A percentile compares a stretch with the other conserved stretches of the same genome.
These are phyloP conservation scores for Uloborus diversus DNA, from an alignment of 1,140 invertebrate genomes.

Conservation along the genomic window DNA sequence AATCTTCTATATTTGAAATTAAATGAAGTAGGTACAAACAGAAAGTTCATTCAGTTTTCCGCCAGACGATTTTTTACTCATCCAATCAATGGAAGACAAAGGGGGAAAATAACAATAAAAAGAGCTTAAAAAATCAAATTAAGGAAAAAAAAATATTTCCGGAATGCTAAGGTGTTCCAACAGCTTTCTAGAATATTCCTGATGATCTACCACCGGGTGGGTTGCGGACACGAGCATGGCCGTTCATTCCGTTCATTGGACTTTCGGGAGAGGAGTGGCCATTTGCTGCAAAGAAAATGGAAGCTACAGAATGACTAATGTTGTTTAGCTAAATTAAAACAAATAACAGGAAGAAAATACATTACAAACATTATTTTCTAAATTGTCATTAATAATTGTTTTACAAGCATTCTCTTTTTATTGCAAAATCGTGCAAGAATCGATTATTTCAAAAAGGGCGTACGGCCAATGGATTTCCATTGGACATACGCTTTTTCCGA, in stretches of 20 bases:
- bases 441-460: too few relatives aligned
- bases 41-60: too few relatives aligned
- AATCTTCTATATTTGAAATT: too few relatives aligned
- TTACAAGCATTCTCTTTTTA: not conserved
- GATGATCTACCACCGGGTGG: conserved; percentile 47
- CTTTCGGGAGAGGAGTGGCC: conserved; percentile 32
- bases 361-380: not conserved
- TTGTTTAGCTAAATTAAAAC: not conserved
- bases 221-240: not conserved
- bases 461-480: too few relatives aligned
- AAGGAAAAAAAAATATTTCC: conserved; percentile 11
- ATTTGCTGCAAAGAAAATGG: conserved; percentile 14
- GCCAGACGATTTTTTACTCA: conserved; percentile 36
- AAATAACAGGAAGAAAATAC: not conserved
- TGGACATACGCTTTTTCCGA: too few relatives aligned
- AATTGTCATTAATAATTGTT: not conserved
- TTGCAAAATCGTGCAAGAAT: too few relatives aligned
- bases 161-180: not conserved
- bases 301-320: not conserved
- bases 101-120: conserved; percentile 5
- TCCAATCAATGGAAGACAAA: conserved; percentile 53
- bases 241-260: conserved; percentile 33
- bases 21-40: too few relatives aligned
- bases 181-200: conserved; percentile 46
- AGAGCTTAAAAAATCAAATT: conserved; percentile 21